Base-by-base conservation (phyloP, 2,797 vertebrate species). In the Synaphobranchus kaupii region DNA sequence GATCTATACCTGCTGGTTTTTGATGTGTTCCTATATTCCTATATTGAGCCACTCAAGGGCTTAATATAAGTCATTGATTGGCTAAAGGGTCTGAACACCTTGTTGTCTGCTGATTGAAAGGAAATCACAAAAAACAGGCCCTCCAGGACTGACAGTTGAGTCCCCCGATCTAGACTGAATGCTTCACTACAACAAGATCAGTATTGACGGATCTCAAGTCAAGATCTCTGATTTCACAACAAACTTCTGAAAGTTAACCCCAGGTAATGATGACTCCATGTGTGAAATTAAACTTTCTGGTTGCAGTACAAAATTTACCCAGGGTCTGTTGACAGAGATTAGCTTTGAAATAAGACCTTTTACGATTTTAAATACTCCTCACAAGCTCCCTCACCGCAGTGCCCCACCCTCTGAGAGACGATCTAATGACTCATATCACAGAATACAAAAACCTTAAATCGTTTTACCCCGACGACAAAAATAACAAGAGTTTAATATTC, bases 401-500 rank as follows among this genome's bases (percentile, higher is more conserved):
- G 0, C 31, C 68, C 28, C 68, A 2, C 31, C 73, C 73, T 34
- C 12, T 78, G 73, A 44, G 73, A 31, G 1, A 20, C 3, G 31
- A 17, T 34, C 28, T 13, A 34, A 34, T 31, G 71, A 22, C 34
- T 44, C 73, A 44, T 22, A 44, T 22, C 73, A 78, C 28, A 39
- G 34, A 73, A 73, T 39, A 73, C 31, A 81, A 87, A 39, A 87
- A 86, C 54, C 68, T 48, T 25, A 87, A 44, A 86, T 13, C 47
- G 25, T 56, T 68, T 71, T 17, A 15, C 83, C 34, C 80, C 4
- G 13, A 39, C 39, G n/a, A 54, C 10, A 56, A 82, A 52, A 48
- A 78, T 39, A 84, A 39, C 56, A n/a, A 82, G 63, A 89, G 84
- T 68, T 39, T 82, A 89, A 86, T 56, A 80, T 66, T 82, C 84